Base-by-base conservation (phyloP, 2,113 vertebrate species). In the Genyomyrus donnyi region DNA sequence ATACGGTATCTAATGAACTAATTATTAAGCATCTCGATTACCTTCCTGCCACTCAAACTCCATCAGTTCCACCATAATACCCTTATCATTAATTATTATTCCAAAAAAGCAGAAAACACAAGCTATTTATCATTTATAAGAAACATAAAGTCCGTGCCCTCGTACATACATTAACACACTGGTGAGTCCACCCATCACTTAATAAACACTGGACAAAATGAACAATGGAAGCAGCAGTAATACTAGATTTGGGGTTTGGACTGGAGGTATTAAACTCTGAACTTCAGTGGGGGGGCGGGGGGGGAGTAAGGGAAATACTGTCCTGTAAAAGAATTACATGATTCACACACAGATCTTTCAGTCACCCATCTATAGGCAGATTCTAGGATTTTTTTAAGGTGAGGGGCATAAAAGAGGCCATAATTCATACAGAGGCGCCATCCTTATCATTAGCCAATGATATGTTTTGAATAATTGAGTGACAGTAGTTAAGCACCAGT, bases 91-190 rank as follows among this genome's bases (percentile, higher is more conserved):
- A 52, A 56, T 15, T 27, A 87, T 48, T 19, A 19, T 53, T 87
- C n/a, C 85, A 87, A 70, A 70, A 70, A 70, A 70, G 27, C 62
- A 70, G 62, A 86, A 62, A 86, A 86, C 46, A 48, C 85, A 70
- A 27, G 21, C n/a, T 52, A 15, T n/a, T 53, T 56, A 49, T 15
- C 15, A 53, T 24, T 85, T 53, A 56, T 53, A 53, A 24, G 46
- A 87, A 87, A 87, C 39, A 35, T 56, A 5, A 56, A 87, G 24
- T 13, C n/a, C 27, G 11, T 87, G 85, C 11, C 48, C 49, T 50
- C 48, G 5, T 52, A 31, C 48, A 56, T 11, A n/a, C 46, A 85
- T 17, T 35, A 19, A 80, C 5, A 19, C 74, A 80, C 31, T 80
- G 74, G 35, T 80, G 35, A 80, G 35, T 2, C 35, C 74, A 6